Base-by-base conservation (phyloP, 2,113 vertebrate genomes). In the Todiramphus saurophagus region DNA sequence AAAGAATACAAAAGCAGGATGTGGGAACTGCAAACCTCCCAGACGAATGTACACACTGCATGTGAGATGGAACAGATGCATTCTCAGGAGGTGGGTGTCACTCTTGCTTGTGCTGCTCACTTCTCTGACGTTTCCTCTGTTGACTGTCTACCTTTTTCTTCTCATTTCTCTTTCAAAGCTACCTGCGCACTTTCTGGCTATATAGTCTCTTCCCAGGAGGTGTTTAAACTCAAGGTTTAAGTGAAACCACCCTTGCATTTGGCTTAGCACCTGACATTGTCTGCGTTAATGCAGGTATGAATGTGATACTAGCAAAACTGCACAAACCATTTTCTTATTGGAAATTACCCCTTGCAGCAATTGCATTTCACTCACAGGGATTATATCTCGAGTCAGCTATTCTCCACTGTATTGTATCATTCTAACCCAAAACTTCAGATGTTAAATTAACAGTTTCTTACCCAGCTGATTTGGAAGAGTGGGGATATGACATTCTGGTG, bases 61-160 rank as follows among this genome's bases (percentile, higher is more conserved):
- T 24, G 20, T 80, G 73, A 88, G 78, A 87, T 68, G 62, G 81
- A 94, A 68, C 79, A 95, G 83, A 81, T 76, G 89, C 58, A 15
- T 50, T 92, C 92, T 93, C 35, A 3, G 91, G 92, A 91, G 75
- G 81, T 88, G 81, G 75, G 83, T 87, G 92, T 94, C 91, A 93
- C 43, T 94, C 81, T 90, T 73, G 46, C 83, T 89, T 66, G 87
- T 51, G 55, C 51, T 78, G 14, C 81, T 83, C 85, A 73, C 84
- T 94, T 87, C 69, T 83, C 81, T 89, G 90, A 92, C 21, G 9
- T 91, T 79, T 82, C 28, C 78, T 83, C 83, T 84, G 48, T 83
- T 93, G 83, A 69, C 24, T 27, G 19, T 89, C 77, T 93, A n/a
- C 62, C n/a, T 88, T 90, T 91, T 88, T 48, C 78, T 67, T 31